A percentile compares a stretch with the other conserved stretches of the same genome.
Conservation (phyloP, 2,797 vertebrate species). For the Tauraco hartlaubi region DNA sequence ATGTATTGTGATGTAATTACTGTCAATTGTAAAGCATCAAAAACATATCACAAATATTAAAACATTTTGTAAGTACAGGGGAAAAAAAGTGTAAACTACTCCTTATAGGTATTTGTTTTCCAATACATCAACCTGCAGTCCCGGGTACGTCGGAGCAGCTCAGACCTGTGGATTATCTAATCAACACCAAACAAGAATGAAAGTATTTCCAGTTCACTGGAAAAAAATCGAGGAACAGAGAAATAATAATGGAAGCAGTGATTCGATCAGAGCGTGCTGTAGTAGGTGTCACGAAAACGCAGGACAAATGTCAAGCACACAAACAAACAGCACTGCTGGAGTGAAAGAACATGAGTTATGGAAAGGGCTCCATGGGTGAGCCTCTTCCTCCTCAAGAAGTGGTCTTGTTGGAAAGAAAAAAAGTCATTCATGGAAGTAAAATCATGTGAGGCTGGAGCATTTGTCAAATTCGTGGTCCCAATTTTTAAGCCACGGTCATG, state of each 20-base stretch:
- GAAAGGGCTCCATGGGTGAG: background rate
- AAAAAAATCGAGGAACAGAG: conserved; percentile 3
- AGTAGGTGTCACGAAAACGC: background rate
- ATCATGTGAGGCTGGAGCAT: background rate
- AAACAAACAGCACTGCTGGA: background rate
- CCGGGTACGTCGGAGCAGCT: background rate
- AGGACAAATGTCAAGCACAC: conserved; percentile 38
- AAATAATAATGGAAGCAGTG: background rate
- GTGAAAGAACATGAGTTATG: background rate
- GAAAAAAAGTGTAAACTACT: background rate
- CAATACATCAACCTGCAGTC: background rate
- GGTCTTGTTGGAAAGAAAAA: background rate
- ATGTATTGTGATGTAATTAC: background rate
- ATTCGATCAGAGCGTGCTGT: background rate
- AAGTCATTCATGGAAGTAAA: background rate
- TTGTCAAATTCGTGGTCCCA: background rate
- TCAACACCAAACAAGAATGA: background rate
- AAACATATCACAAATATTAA: background rate
- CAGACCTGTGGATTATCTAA: conserved; percentile 16
- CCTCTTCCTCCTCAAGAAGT: background rate
- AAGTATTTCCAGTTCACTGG: background rate
- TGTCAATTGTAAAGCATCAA: background rate
- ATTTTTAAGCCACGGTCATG: background rate
- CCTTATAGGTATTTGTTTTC: background rate
- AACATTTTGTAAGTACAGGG: background rate